Percentiles rank a stretch among this genome's conserved stretches.
These are phyloP conservation scores for Conus betulinus DNA, from an alignment of 1,140 invertebrate genomes.

Conservation along the genomic window DNA sequence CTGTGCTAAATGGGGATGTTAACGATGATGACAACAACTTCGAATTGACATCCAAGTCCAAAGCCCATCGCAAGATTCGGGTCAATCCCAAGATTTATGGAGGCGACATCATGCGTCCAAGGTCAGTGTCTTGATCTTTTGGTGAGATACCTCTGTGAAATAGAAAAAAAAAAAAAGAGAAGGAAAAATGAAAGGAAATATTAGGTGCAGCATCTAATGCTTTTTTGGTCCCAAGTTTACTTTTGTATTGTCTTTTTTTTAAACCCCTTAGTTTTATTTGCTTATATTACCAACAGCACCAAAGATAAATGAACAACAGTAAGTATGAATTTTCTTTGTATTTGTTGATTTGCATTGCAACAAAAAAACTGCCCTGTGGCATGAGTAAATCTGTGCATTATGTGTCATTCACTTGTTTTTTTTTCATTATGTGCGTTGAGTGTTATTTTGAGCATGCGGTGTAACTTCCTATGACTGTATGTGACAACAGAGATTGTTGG, in stretches of 20 bases:
- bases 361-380: too few species aligned
- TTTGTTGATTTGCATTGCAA: too few species aligned
- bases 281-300: too few species aligned
- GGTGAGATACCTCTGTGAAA: neutral
- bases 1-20: conserved; percentile 52
- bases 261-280: too few species aligned
- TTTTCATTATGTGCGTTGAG: too few species aligned
- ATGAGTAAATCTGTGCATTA: too few species aligned
- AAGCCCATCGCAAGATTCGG: conserved; percentile 75
- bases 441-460: too few species aligned
- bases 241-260: neutral
- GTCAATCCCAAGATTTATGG: conserved; percentile 72
- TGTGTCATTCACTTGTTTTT: too few species aligned
- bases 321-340: too few species aligned
- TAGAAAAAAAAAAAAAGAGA: neutral
- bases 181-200: neutral
- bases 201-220: neutral
- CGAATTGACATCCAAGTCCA: conserved; percentile 75
- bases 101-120: conserved; percentile 73
- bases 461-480: too few species aligned
- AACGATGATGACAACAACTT: conserved; percentile 72
- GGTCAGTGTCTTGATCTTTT: conserved; percentile 54
- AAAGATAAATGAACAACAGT: too few species aligned
- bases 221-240: neutral
- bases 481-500: neutral